phyloP scores from a whole-genome alignment of 2,888 invertebrate genomes.

The Argyresthia goedartella region DNA sequence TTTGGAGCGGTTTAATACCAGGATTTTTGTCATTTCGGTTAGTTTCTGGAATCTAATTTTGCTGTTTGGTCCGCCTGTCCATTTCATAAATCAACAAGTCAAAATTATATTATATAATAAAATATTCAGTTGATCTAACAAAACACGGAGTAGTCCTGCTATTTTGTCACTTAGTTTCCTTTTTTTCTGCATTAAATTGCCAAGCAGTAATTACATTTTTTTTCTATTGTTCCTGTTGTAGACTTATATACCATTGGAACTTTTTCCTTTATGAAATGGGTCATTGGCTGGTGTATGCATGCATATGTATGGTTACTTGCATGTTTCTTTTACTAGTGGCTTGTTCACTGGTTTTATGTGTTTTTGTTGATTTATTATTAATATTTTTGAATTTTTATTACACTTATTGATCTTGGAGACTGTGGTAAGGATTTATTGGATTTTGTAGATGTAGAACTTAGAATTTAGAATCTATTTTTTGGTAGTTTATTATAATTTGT shows the following conservation, averaged over 20 bases:
- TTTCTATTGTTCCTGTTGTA: neutral
- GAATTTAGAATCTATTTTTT: too few species aligned
- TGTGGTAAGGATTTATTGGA: neutral
- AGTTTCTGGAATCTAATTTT: conserved; percentile 23
- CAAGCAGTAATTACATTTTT: neutral
- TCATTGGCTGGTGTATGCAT: too few species aligned
- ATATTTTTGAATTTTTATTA: neutral
- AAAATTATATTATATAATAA: too few species aligned
- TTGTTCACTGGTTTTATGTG: too few species aligned
- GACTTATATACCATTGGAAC: too few species aligned
- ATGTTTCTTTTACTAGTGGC: too few species aligned
- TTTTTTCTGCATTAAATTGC: neutral
- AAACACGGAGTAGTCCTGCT: too few species aligned
- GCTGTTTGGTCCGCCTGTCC: conserved; percentile 30
- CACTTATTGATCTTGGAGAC: neutral
- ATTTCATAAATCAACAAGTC: too few species aligned
- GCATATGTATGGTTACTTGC: too few species aligned
- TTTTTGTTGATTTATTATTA: neutral
- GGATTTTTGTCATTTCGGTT: conserved; percentile 41
- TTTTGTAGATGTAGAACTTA: too few species aligned
- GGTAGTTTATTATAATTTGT: conserved; percentile 12
- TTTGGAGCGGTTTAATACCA: conserved; percentile 34
- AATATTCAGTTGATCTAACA: too few species aligned
- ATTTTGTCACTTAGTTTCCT: neutral
- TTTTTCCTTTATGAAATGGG: too few species aligned